phyloP scores from a whole-genome alignment of 2,797 vertebrate species.

The Heterohyrax brucei region DNA sequence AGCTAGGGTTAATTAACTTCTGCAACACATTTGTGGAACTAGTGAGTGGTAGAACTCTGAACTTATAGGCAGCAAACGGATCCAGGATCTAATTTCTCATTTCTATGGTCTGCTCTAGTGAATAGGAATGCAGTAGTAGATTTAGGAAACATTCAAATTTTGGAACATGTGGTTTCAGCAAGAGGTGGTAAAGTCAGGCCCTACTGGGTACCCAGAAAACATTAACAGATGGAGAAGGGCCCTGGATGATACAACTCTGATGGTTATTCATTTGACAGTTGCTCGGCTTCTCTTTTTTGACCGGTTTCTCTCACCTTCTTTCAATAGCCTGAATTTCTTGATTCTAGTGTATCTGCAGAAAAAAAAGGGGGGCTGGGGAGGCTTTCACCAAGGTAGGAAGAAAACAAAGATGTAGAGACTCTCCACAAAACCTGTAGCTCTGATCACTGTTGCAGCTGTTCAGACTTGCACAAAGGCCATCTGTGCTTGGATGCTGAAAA shows the following conservation, averaged over 20 bases:
- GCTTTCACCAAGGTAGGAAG: background rate
- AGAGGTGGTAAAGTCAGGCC: background rate
- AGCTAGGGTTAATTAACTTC: background rate
- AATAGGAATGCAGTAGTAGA: background rate
- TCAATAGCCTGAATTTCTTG: background rate
- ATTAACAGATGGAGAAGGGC: background rate
- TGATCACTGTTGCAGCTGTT: background rate
- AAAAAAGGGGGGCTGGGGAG: background rate
- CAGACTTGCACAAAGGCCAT: background rate
- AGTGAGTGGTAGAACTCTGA: background rate
- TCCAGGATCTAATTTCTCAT: background rate
- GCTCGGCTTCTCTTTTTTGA: conserved; percentile 27
- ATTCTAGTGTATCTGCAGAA: background rate
- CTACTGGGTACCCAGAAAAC: background rate
- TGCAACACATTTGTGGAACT: background rate
- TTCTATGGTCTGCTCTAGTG: background rate
- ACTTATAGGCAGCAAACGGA: background rate
- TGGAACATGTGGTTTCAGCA: background rate
- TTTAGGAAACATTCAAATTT: conserved; percentile 25
- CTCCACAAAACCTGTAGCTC: background rate
- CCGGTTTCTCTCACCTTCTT: background rate
- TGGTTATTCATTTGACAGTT: conserved; percentile 1
- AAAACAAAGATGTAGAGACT: background rate
- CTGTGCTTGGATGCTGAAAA: background rate
- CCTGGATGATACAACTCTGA: background rate